phyloP scores from a whole-genome alignment of 2,888 invertebrate genomes.

The Chelonus formosanus region DNA sequence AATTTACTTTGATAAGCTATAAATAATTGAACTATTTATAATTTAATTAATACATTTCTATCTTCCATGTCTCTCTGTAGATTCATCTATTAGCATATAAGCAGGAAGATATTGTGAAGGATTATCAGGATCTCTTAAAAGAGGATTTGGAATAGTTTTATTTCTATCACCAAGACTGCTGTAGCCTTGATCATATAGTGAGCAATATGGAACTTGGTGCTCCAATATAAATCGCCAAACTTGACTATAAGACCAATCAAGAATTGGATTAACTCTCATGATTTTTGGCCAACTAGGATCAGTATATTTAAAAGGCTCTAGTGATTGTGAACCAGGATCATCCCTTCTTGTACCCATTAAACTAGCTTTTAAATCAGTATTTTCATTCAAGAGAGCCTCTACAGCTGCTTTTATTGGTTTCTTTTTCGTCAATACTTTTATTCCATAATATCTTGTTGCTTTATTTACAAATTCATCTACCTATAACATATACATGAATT shows the following conservation, averaged over 20 bases:
- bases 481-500: conserved; percentile 41
- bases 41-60: conserved; percentile 35
- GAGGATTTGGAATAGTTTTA: conserved; percentile 55
- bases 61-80: conserved; percentile 58
- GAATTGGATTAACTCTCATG: conserved; percentile 86
- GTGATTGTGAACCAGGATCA: conserved; percentile 81
- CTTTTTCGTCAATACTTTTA: conserved; percentile 75
- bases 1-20: too few species aligned
- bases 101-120: conserved; percentile 55
- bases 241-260: conserved; percentile 92
- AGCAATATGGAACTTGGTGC: conserved; percentile 87
- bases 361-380: conserved; percentile 77
- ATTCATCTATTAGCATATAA: conserved; percentile 53
- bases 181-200: conserved; percentile 87
- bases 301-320: conserved; percentile 80
- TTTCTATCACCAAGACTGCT: conserved; percentile 56
- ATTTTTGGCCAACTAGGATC: conserved; percentile 91
- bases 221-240: conserved; percentile 89
- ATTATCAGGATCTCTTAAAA: conserved; percentile 53
- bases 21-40: conserved; percentile 5
- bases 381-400: conserved; percentile 69
- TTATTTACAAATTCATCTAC: conserved; percentile 83
- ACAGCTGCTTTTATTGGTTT: conserved; percentile 80
- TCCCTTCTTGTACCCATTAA: conserved; percentile 91
- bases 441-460: conserved; percentile 75